Conservation (phyloP, 2,113 vertebrate species). For the Spilogale gracilis region DNA sequence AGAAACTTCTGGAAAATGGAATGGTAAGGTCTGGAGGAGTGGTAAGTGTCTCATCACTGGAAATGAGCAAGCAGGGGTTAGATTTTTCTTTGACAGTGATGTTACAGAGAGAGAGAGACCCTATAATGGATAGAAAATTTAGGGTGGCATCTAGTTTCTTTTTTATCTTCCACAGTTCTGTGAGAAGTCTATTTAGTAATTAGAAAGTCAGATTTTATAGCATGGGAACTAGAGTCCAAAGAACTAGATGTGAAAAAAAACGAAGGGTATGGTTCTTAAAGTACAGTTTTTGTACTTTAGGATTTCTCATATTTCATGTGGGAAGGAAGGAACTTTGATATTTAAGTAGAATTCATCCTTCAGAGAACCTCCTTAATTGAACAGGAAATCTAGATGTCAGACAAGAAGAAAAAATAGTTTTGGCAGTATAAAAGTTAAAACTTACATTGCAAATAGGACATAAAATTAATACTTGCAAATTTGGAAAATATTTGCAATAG, state of each 20-base stretch:
- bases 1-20: constrained; percentile 23
- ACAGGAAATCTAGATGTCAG: neutral
- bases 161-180: constrained; percentile 43
- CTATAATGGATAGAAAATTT: neutral
- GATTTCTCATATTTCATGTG: constrained; percentile 37
- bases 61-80: constrained; percentile 8
- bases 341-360: constrained; percentile 7
- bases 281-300: neutral
- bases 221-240: neutral
- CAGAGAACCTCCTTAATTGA: neutral
- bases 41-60: neutral
- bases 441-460: neutral
- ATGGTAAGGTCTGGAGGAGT: neutral
- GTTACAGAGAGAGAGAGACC: neutral
- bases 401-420: neutral
- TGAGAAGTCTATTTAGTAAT: constrained; percentile 28
- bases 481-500: constrained; percentile 24
- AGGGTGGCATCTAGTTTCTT: neutral
- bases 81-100: constrained; percentile 25
- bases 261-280: neutral
- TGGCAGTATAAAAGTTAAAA: neutral
- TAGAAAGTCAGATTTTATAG: constrained; percentile 49
- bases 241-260: neutral
- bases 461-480: constrained; percentile 18
- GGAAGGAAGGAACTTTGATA: neutral